Evolutionary conservation across 2,888 invertebrate genomes (phyloP), one percentile per base, ranked within the genome.

Genomic region (Parthenolecanium corni): DNA sequence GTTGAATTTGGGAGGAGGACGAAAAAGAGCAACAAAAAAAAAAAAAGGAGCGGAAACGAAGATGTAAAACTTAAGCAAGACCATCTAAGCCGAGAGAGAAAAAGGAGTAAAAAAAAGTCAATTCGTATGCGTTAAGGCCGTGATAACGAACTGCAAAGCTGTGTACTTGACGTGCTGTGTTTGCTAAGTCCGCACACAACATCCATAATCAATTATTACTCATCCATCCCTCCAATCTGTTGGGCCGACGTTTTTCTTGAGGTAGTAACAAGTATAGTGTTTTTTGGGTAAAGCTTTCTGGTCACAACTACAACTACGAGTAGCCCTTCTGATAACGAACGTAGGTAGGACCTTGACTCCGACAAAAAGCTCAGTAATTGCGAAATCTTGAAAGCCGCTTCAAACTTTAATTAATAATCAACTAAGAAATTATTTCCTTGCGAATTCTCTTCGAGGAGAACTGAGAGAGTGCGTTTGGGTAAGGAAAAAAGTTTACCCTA

Each of bases 111-210:
- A 61, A 38, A 61, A 51, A 51, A 47, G 49, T 47, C 49, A 49
- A 61, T 61, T 61, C 61, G 61, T 61, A 61, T 61, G 61, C 61
- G 61, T 51, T 36, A 47, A 46, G 51, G 40, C 40, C 49, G 61
- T 47, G 61, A 51, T 61, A 61, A 61, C 61, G 61, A 61, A 61
- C 61, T 61, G 61, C 61, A 49, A 61, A 61, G 49, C 61, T 23
- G 61, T 61, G 61, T 61, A 61, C 38, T 61, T 61, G 61, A 61
- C 61, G 61, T 61, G 61, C 61, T 61, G 49, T 61, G 61, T 61
- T 61, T 61, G 38, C 49, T 49, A 61, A 61, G 61, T 61, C 44
- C 46, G 23, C 31, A 51, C 61, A 61, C 49, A 61, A 61, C 61
- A 51, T 23, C 61, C 61, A 49, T 61, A 61, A 61, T 61, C 61